Base-by-base conservation (phyloP, 2,888 invertebrate species). In the Xanthorhoe spadicearia region DNA sequence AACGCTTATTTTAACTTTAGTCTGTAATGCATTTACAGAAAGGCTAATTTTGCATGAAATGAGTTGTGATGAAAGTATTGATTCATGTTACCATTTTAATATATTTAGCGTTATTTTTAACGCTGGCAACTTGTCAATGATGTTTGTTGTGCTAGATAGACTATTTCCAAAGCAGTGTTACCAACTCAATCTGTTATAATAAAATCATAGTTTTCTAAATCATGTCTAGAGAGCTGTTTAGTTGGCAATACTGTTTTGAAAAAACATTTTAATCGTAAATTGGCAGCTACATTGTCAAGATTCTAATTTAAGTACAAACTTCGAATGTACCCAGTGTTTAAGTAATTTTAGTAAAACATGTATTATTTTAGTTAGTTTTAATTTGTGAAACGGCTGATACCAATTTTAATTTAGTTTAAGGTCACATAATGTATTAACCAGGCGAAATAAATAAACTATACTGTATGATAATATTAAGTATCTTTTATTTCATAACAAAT, bases 331-430 rank as follows among this genome's bases (percentile, higher is more conserved):
- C 89, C 88, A 89, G 87, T 90, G 88, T 87, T 83, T 32, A 51
- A 52, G 51, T 50, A 57, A 49, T 59, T 17, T 59, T 51, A 61
- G 56, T 1, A 5, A 53, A 60, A 10, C 57, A 56, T 58, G 38
- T 58, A 62, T 48, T 62, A 50, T 51, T 81, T 79, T 79, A 78
- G 77, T 76, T 82, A 77, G 54, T 77, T 77, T 72, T 75, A 74
- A 76, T 74, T 80, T 77, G 73, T 73, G 73, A 82, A 83, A 86
- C 77, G 86, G 88, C 89, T 89, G 87, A 90, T 90, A 92, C 92
- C 92, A 91, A 82, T 82, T 88, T 88, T 85, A 85, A 79, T 85
- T 80, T 86, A 85, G 81, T 66, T 54, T 90, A 87, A 88, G 88
- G 86, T 87, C 88, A 87, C 86, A 86, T 65, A 70, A 71, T 77